Base-by-base conservation (phyloP, 1,140 invertebrate species). In the Ostrea denselamellosa region DNA sequence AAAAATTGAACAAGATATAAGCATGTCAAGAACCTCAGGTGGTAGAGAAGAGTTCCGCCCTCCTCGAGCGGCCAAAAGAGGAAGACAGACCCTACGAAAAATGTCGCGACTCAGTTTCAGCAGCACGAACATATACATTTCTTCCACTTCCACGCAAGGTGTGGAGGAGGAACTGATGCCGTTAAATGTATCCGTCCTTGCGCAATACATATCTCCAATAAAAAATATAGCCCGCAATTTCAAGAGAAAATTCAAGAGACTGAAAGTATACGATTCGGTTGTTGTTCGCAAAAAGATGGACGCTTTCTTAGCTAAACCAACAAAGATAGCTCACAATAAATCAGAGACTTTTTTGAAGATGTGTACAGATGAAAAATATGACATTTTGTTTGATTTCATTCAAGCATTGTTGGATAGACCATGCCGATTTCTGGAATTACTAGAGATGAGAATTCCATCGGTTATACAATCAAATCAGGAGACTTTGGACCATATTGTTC, bases 391-490 rank as follows among this genome's bases (percentile, higher is more conserved):
- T 12, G 25, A 85, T 34, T 87, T 90, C 25, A 85, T 92, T 8
- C 28, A 56, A 62, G 19, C 84, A 19, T 85, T 89, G 44, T 22
- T 90, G 86, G 19, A 89, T 62, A 83, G 88, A 85, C 54, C 89
- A 84, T 54, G 86, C 56, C 17, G 86, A 68, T 87, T 81, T 88
- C 34, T 92, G 10, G 34, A 87, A 2, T 28, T 52, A 12, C 86
- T 89, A 2, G 56, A 87, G 65, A 68, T 81, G 17, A 90, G 84
- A 68, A 91, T 92, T 14, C 92, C 91, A 0, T 90, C 88, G 8
- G 88, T 92, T 17, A 89, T 93, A 12, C 65, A 89, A 5, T 71
- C 88, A 0, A 92, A 92, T 71, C 85, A 91, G 51, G 51, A 89
- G 14, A 54, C 90, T 0, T 91, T 93, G 87, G 89, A 91, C 8